These are phyloP conservation scores for Copsychus sechellarum DNA, from an alignment of 2,113 vertebrate species.

Conservation along the genomic window DNA sequence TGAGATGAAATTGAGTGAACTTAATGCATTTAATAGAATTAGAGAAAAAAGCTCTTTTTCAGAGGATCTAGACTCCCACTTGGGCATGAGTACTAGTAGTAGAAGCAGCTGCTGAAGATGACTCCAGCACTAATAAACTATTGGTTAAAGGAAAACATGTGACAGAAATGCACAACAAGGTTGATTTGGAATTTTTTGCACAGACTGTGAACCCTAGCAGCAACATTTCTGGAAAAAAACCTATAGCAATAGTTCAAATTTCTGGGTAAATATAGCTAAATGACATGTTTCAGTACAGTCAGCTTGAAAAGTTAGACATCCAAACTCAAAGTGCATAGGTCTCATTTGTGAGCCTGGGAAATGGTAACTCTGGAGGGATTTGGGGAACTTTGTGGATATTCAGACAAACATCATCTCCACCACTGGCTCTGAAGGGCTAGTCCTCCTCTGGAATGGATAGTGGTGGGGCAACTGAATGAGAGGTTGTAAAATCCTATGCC, in stretches of 20 bases:
- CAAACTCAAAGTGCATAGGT: neutral
- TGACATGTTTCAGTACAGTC: neutral
- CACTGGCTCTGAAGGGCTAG: neutral
- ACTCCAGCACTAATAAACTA: neutral
- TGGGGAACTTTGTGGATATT: neutral
- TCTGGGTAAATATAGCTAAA: conserved; percentile 27
- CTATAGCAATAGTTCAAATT: neutral
- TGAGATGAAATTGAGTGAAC: neutral
- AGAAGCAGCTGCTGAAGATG: neutral
- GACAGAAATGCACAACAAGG: neutral
- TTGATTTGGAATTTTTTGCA: neutral
- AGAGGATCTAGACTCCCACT: neutral
- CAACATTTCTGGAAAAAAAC: neutral
- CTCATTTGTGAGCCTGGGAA: conserved; percentile 2
- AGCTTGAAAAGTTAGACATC: neutral
- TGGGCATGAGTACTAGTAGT: neutral
- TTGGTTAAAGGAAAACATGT: neutral
- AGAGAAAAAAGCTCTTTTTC: neutral
- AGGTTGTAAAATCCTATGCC: neutral
- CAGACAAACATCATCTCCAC: neutral
- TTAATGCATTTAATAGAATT: neutral
- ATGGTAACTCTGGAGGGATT: neutral
- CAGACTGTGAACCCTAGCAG: neutral
- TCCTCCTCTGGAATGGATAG: neutral
- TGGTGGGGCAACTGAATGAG: neutral